These are phyloP conservation scores for Leptinotarsa undecemlineata DNA, from an alignment of 1,140 invertebrate genomes.

Conservation along the genomic window DNA sequence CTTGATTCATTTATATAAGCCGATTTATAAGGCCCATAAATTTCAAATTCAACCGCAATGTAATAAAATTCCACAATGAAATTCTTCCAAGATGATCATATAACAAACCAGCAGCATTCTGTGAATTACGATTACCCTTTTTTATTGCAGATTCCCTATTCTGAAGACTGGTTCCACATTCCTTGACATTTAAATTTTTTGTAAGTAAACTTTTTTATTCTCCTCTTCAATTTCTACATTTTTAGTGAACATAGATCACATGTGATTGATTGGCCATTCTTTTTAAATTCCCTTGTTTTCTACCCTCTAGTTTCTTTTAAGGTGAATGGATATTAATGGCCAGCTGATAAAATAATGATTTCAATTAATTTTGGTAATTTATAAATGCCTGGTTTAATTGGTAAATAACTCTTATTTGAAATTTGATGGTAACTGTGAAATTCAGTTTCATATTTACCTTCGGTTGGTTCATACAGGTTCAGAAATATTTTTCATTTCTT, in stretches of 20 bases:
- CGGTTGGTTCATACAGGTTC: too few relatives aligned
- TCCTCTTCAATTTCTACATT: too few relatives aligned
- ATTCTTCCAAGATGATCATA: conserved; percentile 24
- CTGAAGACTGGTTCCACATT: conserved; percentile 26
- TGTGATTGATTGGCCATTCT: neutral
- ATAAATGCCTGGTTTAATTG: too few relatives aligned
- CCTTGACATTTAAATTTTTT: conserved; percentile 5
- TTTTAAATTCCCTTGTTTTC: neutral
- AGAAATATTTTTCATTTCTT: too few relatives aligned
- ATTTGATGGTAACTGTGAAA: too few relatives aligned
- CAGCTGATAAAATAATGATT: neutral
- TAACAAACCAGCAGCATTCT: conserved; percentile 19
- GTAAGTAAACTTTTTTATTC: conserved; percentile 7
- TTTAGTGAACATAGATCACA: neutral
- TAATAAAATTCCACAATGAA: conserved; percentile 15
- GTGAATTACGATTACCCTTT: conserved; percentile 22
- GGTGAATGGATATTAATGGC: neutral
- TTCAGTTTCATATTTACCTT: too few relatives aligned
- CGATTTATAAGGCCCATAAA: conserved; percentile 19
- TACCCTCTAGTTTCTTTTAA: neutral
- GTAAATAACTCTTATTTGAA: too few relatives aligned
- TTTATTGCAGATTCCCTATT: conserved; percentile 29
- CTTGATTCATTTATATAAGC: neutral
- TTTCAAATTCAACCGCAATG: conserved; percentile 20
- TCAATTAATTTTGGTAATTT: conserved; percentile 10